Conservation (phyloP, 2,797 vertebrate species). For the Avahi laniger region DNA sequence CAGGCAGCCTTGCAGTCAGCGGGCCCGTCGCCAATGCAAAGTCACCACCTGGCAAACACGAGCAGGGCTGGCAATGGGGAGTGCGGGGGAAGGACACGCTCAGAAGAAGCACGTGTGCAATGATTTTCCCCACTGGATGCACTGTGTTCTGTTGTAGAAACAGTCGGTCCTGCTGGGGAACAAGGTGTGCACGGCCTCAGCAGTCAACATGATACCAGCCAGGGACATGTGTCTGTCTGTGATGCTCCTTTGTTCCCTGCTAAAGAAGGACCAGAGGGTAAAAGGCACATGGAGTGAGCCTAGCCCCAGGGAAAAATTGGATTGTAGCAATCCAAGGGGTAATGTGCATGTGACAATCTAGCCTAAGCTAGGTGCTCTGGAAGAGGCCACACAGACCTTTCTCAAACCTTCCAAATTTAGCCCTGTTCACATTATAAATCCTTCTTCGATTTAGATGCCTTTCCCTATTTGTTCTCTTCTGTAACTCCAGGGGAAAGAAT, state of each 20-base stretch:
- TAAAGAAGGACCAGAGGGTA: background rate
- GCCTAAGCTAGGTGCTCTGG: too few relatives aligned
- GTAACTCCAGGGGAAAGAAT: background rate
- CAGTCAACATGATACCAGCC: accelerated
- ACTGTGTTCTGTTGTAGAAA: background rate
- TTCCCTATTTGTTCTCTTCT: background rate
- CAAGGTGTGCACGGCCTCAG: too few relatives aligned
- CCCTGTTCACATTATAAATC: too few relatives aligned
- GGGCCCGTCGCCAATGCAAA: accelerated
- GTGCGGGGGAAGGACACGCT: background rate
- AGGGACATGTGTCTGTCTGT: background rate
- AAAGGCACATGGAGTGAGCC: background rate
- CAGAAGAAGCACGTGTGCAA: accelerated
- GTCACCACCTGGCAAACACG: background rate
- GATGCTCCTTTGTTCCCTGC: background rate
- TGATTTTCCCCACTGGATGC: background rate
- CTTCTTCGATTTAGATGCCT: background rate
- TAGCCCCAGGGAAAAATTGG: accelerated
- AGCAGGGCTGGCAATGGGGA: background rate
- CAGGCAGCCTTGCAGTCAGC: accelerated
- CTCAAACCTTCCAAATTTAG: too few relatives aligned
- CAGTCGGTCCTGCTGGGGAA: accelerated
- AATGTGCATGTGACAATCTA: accelerated
- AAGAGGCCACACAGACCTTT: background rate
- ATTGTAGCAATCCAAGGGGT: too few relatives aligned